phyloP scores from a whole-genome alignment of 30 jellyfish, hydroid and myxozoan species.

The Calvadosia cruxmelitensis region DNA sequence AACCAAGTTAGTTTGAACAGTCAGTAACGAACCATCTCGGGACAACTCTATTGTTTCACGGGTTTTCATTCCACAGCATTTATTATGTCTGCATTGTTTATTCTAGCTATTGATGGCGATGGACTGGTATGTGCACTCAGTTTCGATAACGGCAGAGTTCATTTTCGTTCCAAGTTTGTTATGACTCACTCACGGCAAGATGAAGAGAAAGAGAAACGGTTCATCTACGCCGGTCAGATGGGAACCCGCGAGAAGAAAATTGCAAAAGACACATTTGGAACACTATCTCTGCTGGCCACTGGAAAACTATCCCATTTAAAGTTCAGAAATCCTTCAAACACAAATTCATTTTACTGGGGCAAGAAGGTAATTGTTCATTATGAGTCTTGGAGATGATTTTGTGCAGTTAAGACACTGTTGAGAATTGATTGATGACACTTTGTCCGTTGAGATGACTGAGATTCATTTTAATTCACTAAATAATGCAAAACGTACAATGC shows the following conservation, averaged over 20 bases:
- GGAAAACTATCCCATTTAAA: slow-evolving; percentile 40
- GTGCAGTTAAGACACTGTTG: no score
- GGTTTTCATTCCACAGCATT: no score
- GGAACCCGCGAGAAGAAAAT: slow-evolving; percentile 61
- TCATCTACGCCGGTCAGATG: slow-evolving; percentile 91
- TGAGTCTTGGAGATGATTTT: no score
- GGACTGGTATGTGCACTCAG: slow-evolving; percentile 90
- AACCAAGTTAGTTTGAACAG: no score
- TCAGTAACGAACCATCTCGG: no score
- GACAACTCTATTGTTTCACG: no score
- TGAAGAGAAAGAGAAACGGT: slow-evolving; percentile 45
- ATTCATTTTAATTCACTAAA: no score
- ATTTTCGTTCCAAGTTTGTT: slow-evolving; percentile 82
- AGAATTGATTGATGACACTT: no score
- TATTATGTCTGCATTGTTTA: background rate
- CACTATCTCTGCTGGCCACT: slow-evolving; percentile 42
- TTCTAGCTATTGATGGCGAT: slow-evolving; percentile 95
- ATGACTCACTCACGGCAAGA: slow-evolving; percentile 45
- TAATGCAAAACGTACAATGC: no score
- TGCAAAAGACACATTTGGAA: slow-evolving; percentile 43
- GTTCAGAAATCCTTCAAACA: slow-evolving; percentile 92
- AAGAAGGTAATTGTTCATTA: slow-evolving; percentile 74
- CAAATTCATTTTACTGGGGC: slow-evolving; percentile 97
- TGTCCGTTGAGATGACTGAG: no score
- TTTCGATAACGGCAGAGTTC: slow-evolving; percentile 62